A percentile compares a stretch with the other conserved stretches of the same genome.
Conservation (phyloP, 2,113 vertebrate species). For the Furnarius figulus region DNA sequence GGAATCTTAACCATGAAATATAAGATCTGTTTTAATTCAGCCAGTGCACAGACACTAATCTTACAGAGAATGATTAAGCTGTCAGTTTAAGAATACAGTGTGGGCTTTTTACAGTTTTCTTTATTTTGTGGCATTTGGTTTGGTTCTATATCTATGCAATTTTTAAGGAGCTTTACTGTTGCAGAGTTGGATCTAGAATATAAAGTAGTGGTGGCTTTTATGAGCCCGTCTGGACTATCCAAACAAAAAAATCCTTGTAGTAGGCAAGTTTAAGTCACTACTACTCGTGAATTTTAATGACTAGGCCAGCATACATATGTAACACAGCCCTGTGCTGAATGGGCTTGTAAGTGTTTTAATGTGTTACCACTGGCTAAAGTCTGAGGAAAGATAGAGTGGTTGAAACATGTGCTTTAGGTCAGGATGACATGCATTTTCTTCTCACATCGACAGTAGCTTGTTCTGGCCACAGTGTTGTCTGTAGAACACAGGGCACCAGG, state of each 20-base stretch:
- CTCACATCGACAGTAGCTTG: not conserved
- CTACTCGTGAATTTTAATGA: constrained; percentile 14
- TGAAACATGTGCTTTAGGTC: constrained; percentile 32
- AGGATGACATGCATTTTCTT: not conserved
- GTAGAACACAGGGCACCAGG: not conserved
- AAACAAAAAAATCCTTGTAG: constrained; percentile 49
- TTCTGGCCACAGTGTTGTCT: not conserved
- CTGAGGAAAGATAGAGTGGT: not conserved
- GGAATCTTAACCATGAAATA: constrained; percentile 24
- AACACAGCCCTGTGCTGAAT: not conserved
- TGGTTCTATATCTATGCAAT: not conserved
- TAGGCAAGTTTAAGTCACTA: not conserved
- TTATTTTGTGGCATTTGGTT: constrained; percentile 13
- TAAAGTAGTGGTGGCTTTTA: not conserved
- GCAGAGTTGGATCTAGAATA: not conserved
- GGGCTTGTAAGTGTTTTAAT: not conserved
- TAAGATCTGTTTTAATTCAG: not conserved
- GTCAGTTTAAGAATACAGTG: constrained; percentile 24
- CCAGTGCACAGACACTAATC: not conserved
- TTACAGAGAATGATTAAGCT: constrained; percentile 24
- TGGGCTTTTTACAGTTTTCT: not conserved
- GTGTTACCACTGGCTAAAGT: not conserved
- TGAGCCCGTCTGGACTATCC: not conserved
- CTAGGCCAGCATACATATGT: not conserved
- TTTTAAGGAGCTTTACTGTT: constrained; percentile 23